Base-by-base conservation (phyloP, 2,888 invertebrate species). In the Quadroppia sp. region DNA sequence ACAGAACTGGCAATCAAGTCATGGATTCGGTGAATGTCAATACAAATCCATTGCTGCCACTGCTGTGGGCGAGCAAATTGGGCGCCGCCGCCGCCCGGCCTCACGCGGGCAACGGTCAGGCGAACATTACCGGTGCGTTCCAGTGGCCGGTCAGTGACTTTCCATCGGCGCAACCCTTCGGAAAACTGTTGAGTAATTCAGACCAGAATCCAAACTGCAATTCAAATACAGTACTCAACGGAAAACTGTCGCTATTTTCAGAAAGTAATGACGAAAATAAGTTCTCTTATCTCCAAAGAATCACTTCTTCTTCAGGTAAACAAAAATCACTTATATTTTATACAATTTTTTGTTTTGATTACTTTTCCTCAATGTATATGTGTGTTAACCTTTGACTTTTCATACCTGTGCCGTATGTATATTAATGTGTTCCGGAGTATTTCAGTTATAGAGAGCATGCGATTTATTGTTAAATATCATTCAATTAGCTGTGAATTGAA, bases 21-120 rank as follows among this genome's bases (percentile, higher is more conserved):
- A 48, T 56, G 56, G 56, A 56, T 25, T 23, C 25, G 25, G 56
- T 56, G 72, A 76, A 75, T 71, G 77, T 77, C 36, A 77, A 77
- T 74, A 76, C 76, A 53, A 75, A 76, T 72, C 71, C 77, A 25
- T 76, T 77, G 40, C 75, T 76, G 74, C 76, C 77, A 71, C 71
- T 77, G 45, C 72, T 76, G 69, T 77, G 77, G 77, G 76, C 77
- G 42, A 77, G 77, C 75, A 77, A 77, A 73, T 77, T 76, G 72
- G 77, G 76, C 28, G 76, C n/a, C n/a, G n/a, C n/a, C n/a, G n/a
- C n/a, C n/a, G n/a, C 75, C 28, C 48, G 48, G 48, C 48, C 20
- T 4, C 6, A 15, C 3, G 7, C 20, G 15, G 15, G 48, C 15
- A 17, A 6, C 71, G 76, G 15, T 25, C n/a, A n/a, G 20, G 25